Base-by-base conservation (phyloP, 2,888 invertebrate species). In the Ecdyonurus torrentis region DNA sequence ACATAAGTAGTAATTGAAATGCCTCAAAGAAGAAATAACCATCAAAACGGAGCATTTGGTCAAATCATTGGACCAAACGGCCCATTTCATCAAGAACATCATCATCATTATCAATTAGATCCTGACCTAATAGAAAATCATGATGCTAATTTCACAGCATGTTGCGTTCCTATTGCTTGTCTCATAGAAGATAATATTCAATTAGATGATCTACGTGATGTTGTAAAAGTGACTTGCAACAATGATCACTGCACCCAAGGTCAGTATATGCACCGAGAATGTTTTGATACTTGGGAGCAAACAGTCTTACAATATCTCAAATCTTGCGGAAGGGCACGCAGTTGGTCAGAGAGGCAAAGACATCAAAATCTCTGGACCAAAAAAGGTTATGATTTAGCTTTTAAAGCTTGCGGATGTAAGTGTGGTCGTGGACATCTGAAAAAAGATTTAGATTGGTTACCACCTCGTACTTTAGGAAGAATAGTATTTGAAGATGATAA, bases 311-410 rank as follows among this genome's bases (percentile, higher is more conserved):
- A 88, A 62, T 92, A 91, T 72, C 80, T 97, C 65, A 91, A 93
- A 74, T 87, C 90, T 50, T 91, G 91, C 77, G 93, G 94, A 61
- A 79, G 95, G 50, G 94, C 95, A 2, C 81, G 95, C 23, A 91
- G 90, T 68, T 96, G 96, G 96, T 93, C 93, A 52, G 95, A 96
- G 74, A 83, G 93, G 64, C 96, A 96, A 75, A 83, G 95, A 25
- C 85, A 88, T 70, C 95, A 96, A 78, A 96, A 96, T 76, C 78
- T 97, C 64, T 97, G 97, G 97, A 94, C 95, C 63, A 96, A 96
- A 77, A 95, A 95, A 76, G 96, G 96, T 62, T 96, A 96, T 78
- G 96, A 97, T 76, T 76, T 96, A 74, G 94, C 94, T 5, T 95
- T 89, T 77, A 95, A 94, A 71, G 93, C 92, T 5, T 97, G 96